These are phyloP conservation scores for Macrophya annulata DNA, from an alignment of 2,888 invertebrate genomes.

Conservation along the genomic window DNA sequence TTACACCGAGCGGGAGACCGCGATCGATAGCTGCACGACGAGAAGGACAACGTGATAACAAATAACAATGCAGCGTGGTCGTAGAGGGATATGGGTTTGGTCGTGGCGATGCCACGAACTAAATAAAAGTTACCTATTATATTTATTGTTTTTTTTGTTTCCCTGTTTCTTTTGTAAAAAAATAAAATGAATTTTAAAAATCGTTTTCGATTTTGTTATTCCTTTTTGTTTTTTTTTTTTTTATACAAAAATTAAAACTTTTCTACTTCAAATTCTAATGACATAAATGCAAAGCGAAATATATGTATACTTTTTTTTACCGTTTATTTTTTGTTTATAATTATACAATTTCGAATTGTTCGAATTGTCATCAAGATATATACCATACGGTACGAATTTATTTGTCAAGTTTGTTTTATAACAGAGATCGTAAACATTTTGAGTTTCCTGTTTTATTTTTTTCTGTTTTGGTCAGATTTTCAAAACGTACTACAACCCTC, in stretches of 20 bases:
- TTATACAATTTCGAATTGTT: too few relatives aligned
- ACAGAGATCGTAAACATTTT: background rate
- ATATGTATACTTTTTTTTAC: too few relatives aligned
- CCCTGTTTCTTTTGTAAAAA: background rate
- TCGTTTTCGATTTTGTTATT: background rate
- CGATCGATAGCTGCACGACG: conserved; percentile 64
- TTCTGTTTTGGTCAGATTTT: background rate
- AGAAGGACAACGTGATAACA: conserved; percentile 69
- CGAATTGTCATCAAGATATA: too few relatives aligned
- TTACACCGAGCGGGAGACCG: background rate
- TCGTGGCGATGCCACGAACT: background rate
- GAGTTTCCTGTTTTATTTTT: background rate
- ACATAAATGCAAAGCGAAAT: background rate
- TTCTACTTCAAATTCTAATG: background rate
- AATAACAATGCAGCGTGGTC: conserved; percentile 72
- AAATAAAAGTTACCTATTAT: background rate
- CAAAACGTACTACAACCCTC: background rate
- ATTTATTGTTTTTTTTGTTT: background rate
- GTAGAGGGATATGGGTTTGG: background rate
- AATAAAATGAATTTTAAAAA: background rate
- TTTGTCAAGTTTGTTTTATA: too few relatives aligned
- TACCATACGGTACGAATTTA: too few relatives aligned
- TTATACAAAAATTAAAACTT: background rate
- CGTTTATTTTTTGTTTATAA: too few relatives aligned
- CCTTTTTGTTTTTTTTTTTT: background rate